phyloP scores from a whole-genome alignment of 2,113 vertebrate genomes.

The Dromiciops gliroides region DNA sequence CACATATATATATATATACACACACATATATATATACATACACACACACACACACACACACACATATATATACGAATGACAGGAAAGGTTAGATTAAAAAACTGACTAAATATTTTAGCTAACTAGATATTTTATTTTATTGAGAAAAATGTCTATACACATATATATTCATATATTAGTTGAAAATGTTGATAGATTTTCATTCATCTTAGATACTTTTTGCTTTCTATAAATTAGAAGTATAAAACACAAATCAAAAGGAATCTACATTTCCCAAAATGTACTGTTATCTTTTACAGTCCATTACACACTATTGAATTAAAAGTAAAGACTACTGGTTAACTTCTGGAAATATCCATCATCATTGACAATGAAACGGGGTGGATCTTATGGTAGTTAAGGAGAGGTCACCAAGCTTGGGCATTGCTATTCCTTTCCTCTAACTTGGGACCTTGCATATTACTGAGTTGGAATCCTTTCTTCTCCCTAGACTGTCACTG shows the following conservation, averaged over 20 bases:
- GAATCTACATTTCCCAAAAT: rapidly evolving
- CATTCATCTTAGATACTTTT: not conserved
- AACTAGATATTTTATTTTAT: not conserved
- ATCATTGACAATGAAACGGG: not conserved
- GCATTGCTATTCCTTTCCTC: constrained; percentile 18
- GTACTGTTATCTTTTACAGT: not conserved
- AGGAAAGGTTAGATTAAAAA: not conserved
- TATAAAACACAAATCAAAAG: rapidly evolving
- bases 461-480: not conserved
- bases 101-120: not conserved
- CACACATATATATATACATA: not conserved
- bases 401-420: not conserved
- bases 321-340: constrained; percentile 5
- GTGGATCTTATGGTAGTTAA: not conserved
- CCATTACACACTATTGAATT: not conserved
- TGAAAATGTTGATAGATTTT: not conserved
- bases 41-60: not conserved
- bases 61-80: not conserved
- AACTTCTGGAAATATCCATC: constrained; percentile 12
- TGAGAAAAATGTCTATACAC: not conserved
- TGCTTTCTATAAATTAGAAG: not conserved
- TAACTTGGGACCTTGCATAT: not conserved
- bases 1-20: no score
- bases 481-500: not conserved
- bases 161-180: not conserved